These are phyloP conservation scores for Euproctis similis DNA, from an alignment of 2,888 invertebrate species.

Conservation along the genomic window DNA sequence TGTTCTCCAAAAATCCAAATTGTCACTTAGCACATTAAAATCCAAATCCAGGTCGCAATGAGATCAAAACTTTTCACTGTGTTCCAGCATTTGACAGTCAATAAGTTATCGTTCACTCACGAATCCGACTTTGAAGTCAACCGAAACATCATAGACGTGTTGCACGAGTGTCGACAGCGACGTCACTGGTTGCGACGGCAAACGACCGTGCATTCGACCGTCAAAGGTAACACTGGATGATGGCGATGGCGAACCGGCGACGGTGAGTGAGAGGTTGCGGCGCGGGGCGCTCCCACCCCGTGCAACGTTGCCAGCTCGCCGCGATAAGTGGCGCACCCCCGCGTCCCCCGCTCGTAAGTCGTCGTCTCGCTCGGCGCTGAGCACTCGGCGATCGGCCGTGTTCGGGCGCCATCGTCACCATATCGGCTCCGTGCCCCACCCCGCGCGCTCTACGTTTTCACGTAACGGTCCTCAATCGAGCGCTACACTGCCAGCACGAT, in stretches of 20 bases:
- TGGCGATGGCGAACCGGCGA: conserved; percentile 69
- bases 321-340: conserved; percentile 76
- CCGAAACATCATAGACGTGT: conserved; percentile 74
- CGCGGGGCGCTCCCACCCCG: conserved; percentile 72
- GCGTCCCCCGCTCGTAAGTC: conserved; percentile 64
- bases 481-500: conserved; percentile 67
- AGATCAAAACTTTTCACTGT: conserved; percentile 78
- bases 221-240: conserved; percentile 79
- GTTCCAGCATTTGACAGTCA: conserved; percentile 80
- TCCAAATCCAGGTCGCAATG: conserved; percentile 61
- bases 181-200: conserved; percentile 71
- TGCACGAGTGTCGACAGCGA: conserved; percentile 71
- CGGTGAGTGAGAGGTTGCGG: conserved; percentile 78
- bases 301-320: conserved; percentile 73
- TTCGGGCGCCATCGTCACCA: conserved; percentile 67
- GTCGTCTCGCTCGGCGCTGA: conserved; percentile 65
- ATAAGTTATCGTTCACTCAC: conserved; percentile 67
- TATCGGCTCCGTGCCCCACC: conserved; percentile 63
- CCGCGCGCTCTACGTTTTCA: conserved; percentile 69
- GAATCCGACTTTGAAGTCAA: conserved; percentile 69
- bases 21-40: conserved; percentile 61
- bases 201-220: conserved; percentile 71
- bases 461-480: conserved; percentile 76
- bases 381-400: conserved; percentile 60
- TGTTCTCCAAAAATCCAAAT: conserved; percentile 48